Conservation (phyloP, 2,113 vertebrate genomes). For the Manacus vitellinus region DNA sequence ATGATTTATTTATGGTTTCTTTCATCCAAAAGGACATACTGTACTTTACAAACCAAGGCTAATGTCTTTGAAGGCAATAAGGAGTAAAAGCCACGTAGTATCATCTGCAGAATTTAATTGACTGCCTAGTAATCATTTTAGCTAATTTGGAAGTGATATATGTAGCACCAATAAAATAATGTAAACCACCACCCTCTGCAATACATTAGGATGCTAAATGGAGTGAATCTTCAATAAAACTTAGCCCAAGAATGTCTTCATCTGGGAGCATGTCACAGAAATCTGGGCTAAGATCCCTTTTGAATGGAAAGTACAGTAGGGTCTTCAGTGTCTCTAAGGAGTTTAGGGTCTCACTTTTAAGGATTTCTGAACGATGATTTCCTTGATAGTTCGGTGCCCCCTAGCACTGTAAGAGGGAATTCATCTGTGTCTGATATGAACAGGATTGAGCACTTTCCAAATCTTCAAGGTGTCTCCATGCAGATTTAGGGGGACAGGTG, state of each 20-base stretch:
- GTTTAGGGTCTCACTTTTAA: neutral
- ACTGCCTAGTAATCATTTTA: neutral
- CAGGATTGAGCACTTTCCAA: neutral
- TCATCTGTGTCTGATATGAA: accelerated
- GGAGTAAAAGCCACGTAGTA: neutral
- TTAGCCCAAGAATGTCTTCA: neutral
- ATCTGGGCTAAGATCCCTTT: neutral
- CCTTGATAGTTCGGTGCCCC: neutral
- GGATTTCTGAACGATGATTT: neutral
- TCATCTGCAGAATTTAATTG: constrained; percentile 1
- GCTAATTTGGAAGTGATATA: constrained; percentile 23
- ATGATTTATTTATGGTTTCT: neutral
- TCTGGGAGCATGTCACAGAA: neutral
- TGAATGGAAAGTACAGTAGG: neutral
- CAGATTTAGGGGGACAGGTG: neutral
- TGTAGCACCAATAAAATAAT: neutral
- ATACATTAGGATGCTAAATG: neutral
- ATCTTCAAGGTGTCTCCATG: neutral
- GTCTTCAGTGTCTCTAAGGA: neutral
- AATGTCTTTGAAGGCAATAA: neutral
- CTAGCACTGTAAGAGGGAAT: neutral
- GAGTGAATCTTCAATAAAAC: neutral
- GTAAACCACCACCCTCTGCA: neutral
- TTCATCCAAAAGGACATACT: neutral
- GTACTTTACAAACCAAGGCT: constrained; percentile 13